These are phyloP conservation scores for Andrena hattorfiana DNA, from an alignment of 2,888 invertebrate species.

Conservation along the genomic window DNA sequence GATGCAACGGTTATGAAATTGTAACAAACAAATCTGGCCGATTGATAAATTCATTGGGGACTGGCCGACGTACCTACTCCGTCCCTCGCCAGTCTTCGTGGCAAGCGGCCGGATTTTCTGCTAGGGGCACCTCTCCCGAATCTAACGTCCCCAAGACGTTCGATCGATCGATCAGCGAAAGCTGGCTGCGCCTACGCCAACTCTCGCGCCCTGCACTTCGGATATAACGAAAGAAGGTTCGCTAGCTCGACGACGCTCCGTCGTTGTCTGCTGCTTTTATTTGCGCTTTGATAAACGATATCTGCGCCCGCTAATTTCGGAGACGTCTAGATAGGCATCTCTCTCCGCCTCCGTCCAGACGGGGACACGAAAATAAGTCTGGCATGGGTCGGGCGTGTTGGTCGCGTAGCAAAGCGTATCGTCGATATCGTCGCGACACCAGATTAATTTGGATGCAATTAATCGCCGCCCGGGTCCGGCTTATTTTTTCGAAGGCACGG, in stretches of 20 bases:
- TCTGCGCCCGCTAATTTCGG: slow-evolving; percentile 38
- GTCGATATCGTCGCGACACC: slow-evolving; percentile 5
- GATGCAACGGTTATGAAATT: slow-evolving; percentile 20
- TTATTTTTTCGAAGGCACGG: not conserved
- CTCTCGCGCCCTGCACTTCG: no score
- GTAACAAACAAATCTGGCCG: not conserved
- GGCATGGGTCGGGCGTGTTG: slow-evolving; percentile 9
- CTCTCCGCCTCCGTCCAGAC: not conserved
- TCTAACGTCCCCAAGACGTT: no score
- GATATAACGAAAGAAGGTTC: no score
- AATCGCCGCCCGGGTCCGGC: slow-evolving; percentile 23
- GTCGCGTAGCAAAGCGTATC: not conserved
- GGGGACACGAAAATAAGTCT: slow-evolving; percentile 28
- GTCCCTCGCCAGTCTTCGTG: no score
- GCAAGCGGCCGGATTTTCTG: no score
- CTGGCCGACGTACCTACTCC: no score
- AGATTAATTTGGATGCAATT: slow-evolving; percentile 30
- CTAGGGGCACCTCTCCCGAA: no score
- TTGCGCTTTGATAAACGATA: slow-evolving; percentile 52
- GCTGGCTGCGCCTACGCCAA: no score
- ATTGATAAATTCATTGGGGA: no score
- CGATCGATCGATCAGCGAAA: no score
- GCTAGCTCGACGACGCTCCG: no score
- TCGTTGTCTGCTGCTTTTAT: slow-evolving; percentile 11
- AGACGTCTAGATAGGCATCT: slow-evolving; percentile 39